Percentiles rank a stretch among this genome's conserved stretches.
Evolutionary conservation across 2,888 invertebrate genomes (phyloP).

Genomic region (Hyalella azteca): DNA sequence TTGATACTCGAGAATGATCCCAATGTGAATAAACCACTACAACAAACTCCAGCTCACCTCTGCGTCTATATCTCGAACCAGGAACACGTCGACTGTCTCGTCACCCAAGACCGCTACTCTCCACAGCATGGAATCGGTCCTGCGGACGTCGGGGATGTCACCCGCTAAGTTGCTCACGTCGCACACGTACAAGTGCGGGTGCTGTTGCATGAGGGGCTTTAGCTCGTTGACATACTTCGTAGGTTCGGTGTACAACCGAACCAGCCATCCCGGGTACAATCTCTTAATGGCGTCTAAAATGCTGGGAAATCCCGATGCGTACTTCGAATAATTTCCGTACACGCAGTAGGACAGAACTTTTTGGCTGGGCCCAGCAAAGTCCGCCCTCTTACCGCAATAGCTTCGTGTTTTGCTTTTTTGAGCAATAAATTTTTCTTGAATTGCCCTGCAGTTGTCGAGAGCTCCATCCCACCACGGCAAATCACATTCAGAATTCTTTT

Average conservation of each 20-base stretch:
- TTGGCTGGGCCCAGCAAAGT: neutral
- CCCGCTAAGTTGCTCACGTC: neutral
- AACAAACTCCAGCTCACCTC: too few species aligned
- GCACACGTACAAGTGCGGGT: neutral
- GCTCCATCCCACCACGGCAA: neutral
- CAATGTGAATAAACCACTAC: too few species aligned
- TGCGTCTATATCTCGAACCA: slow-evolving; percentile 58
- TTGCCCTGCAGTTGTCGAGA: neutral
- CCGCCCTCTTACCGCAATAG: neutral
- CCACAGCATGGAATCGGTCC: slow-evolving; percentile 42
- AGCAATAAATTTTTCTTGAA: neutral
- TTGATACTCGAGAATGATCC: too few species aligned
- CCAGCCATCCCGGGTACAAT: slow-evolving; percentile 2
- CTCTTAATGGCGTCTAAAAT: neutral
- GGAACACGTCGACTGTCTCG: slow-evolving; percentile 57
- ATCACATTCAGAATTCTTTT: too few species aligned
- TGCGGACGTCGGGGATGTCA: neutral
- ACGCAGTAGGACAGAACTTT: neutral
- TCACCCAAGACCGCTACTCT: slow-evolving; percentile 56
- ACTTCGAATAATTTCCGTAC: neutral
- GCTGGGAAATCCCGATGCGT: neutral
- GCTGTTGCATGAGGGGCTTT: neutral
- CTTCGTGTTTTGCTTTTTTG: neutral
- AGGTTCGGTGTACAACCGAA: neutral
- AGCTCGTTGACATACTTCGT: neutral